Evolutionary conservation across 30 jellyfish, hydroid and myxozoan species (phyloP), one percentile per base, ranked within the genome.

Genomic region (Phacellophora camtschatica): DNA sequence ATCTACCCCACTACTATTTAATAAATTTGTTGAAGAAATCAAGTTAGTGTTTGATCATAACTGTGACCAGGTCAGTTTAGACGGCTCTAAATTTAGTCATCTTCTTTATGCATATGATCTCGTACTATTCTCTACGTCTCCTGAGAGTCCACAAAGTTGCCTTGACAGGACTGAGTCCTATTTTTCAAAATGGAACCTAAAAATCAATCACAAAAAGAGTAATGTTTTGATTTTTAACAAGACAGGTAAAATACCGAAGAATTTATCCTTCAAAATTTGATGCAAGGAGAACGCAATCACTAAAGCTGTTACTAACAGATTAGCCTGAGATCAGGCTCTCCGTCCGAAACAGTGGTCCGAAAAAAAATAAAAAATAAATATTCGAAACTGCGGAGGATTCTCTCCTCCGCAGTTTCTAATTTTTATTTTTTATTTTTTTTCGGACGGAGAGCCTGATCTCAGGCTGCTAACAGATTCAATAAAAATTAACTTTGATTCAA

Each of bases 141-240:
- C 9, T 10, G 9, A 10, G 53, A 15, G 53, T 39, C 53, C 15
- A 15, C 53, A 39, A 15, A 15, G 13, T 10, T 39, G 53, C 53
- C 53, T 39, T 39, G 9, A 39, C 15, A 39, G 15, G 15, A 39
- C 53, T 39, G 53, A 39, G 15, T 39, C 53, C 9, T 39, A 39
- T 39, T 39, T 39, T 15, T 39, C 53, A 15, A 39, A 39, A 39
- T 39, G 13, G 74, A 29, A 59, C 28, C 33, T 59, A 20, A 59
- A 12, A 5, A 29, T 59, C n/a, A 59, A 59, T 28, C 45, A 19
- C 0, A 59, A 3, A 1, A 59, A 59, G 2, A 59, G 74, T 59
- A 59, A 59, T 59, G 45, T 59, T n/a, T n/a, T n/a, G n/a, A n/a
- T n/a, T n/a, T n/a, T 59, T 29, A 59, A 59, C 74, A 59, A 59